Evolutionary conservation across 2,113 vertebrate genomes (phyloP), one percentile per base, ranked within the genome.

Genomic region (Megatriorchis doriae): DNA sequence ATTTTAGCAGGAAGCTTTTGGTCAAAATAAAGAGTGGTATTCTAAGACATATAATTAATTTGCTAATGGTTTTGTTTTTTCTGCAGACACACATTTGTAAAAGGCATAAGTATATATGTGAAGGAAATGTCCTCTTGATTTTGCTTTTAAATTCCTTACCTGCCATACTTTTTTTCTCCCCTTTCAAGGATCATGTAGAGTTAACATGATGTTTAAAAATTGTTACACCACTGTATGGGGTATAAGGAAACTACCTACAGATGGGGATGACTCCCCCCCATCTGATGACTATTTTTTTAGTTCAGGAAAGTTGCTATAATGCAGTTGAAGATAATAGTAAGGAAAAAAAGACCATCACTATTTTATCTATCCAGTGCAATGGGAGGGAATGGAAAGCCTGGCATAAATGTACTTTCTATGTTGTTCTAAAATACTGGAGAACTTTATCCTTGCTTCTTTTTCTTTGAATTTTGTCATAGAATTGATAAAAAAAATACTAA

Each of bases 311-410:
- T 50, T 65, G 5, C 13, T 61, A 4, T 47, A 52, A 52, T 47
- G 22, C 11, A 34, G 2, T 17, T 79, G 31, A 79, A 87, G 38
- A 38, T 86, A 58, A 62, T 63, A 6, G 9, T 29, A 34, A 34
- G 38, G 16, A 10, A 1, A 6, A 71, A 74, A 45, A 21, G 3
- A 61, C 1, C 4, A 17, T 25, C 7, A 4, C 4, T 77, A 2
- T 61, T 67, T 78, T 71, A 42, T 26, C 11, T 73, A 7, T 65
- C 5, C 18, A 70, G 55, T 56, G 21, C 20, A 31, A 17, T 53
- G 34, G 16, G 9, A 78, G 34, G 45, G 16, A 67, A 32, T 32
- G 29, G 27, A 71, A 74, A 79, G 13, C 13, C 27, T 79, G 16
- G 7, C 22, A 47, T 13, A 90, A 32, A 63, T 32, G 8, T 42